phyloP scores from a whole-genome alignment of 1,140 invertebrate species.

The Hormaphis cornu region DNA sequence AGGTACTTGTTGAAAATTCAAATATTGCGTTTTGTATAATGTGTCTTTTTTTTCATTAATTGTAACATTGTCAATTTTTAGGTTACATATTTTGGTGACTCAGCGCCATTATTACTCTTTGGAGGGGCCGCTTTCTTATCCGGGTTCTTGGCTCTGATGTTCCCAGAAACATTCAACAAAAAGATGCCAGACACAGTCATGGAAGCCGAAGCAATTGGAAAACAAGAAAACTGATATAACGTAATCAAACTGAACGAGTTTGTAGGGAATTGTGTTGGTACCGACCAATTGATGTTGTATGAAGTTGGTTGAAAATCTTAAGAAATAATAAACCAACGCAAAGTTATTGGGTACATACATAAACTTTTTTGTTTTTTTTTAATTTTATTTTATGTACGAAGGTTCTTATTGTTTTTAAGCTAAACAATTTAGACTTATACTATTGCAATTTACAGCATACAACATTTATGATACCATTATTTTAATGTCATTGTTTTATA shows the following conservation, averaged over 20 bases:
- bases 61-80: constrained; percentile 59
- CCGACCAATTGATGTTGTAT: neutral
- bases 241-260: too few relatives aligned
- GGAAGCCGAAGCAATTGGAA: constrained; percentile 61
- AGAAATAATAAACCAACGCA: neutral
- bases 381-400: neutral
- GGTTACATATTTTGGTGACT: constrained; percentile 38
- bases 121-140: constrained; percentile 54
- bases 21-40: too few relatives aligned
- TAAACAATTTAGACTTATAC: too few relatives aligned
- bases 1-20: too few relatives aligned
- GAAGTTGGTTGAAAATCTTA: neutral
- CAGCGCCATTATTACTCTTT: constrained; percentile 58
- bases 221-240: constrained; percentile 35
- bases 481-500: too few relatives aligned
- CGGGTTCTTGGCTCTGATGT: constrained; percentile 55
- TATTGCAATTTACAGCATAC: too few relatives aligned
- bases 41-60: too few relatives aligned
- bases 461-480: too few relatives aligned
- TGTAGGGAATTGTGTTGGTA: too few relatives aligned
- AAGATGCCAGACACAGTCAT: constrained; percentile 64
- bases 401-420: too few relatives aligned
- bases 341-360: neutral
- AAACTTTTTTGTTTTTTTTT: neutral
- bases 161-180: constrained; percentile 67